Evolutionary conservation across 2,888 invertebrate species (phyloP), one percentile per base, ranked within the genome.

Genomic region (Melanophora roralis): DNA sequence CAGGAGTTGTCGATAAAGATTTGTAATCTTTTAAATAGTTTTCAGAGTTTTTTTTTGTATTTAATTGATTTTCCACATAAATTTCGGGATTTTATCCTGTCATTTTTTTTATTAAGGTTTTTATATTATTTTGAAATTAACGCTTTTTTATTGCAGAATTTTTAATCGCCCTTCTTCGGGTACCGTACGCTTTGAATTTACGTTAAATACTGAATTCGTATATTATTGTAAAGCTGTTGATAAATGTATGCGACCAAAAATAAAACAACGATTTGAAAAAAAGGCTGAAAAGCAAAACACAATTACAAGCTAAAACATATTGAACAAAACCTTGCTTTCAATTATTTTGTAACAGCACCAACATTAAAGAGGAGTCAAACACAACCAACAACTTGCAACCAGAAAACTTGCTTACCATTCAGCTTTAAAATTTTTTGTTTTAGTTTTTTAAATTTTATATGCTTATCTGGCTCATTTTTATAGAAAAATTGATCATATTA

Each of bases 141-240:
- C 73, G 68, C 19, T 64, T 68, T 27, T 62, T 69, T 40, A 4
- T 67, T 38, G 38, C 32, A 47, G 27, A 27, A 7, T 23, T 45
- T 40, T n/a, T 27, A 59, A 40, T 49, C 59, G 57, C 16, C 72
- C 62, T 57, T 55, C 40, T 59, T 45, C 69, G 53, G 65, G 34
- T 81, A 83, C 83, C 83, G 78, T 78, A 69, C 83, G 80, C 82
- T 81, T 82, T 81, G 83, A 85, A 81, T 83, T 82, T 67, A 82
- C 84, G 85, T 86, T 84, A 86, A 86, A 84, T 81, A 86, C 88
- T 87, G 87, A 85, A 82, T 80, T 78, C 75, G 81, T 71, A 77
- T 78, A 74, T 62, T 78, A 81, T 81, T 69, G 80, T 82, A 84
- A 83, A 78, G 83, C 83, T 82, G 83, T 65, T 85, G 86, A 84